A percentile compares a stretch with the other conserved stretches of the same genome.
These are phyloP conservation scores for Parotia lawesii DNA, from an alignment of 2,113 vertebrate species.

Conservation along the genomic window DNA sequence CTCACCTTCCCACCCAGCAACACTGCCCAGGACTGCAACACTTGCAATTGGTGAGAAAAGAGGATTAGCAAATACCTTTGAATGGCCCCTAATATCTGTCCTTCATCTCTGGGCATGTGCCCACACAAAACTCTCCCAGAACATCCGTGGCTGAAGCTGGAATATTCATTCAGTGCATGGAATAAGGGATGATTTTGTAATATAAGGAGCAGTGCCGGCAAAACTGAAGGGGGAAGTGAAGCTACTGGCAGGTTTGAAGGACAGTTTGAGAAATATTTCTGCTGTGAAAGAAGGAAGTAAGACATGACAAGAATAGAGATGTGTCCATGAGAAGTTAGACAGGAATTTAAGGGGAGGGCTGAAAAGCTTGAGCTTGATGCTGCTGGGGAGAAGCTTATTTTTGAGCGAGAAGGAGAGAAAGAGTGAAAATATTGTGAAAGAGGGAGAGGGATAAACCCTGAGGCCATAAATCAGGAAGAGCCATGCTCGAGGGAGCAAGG, in stretches of 20 bases:
- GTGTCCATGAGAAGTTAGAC: background rate
- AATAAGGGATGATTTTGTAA: background rate
- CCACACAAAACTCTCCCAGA: background rate
- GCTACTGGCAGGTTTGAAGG: background rate
- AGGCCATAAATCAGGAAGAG: background rate
- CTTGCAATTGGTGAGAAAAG: background rate
- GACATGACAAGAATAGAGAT: background rate
- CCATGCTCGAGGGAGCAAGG: background rate
- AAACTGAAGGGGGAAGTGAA: background rate
- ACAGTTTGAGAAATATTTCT: slow-evolving; percentile 36
- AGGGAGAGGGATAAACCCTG: background rate
- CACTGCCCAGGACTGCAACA: background rate
- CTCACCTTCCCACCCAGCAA: background rate
- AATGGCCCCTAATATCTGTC: background rate
- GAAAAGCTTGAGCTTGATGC: background rate
- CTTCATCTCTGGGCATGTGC: rapidly evolving
- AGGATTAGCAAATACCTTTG: background rate
- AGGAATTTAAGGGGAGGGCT: background rate
- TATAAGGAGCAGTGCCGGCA: background rate
- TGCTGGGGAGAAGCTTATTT: background rate
- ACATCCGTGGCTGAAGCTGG: background rate
- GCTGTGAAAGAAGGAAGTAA: background rate
- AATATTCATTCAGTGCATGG: rapidly evolving
- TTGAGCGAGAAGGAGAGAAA: background rate
- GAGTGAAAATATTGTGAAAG: background rate